Evolutionary conservation across 2,113 vertebrate species (phyloP).

Genomic region (Ailurus styani): DNA sequence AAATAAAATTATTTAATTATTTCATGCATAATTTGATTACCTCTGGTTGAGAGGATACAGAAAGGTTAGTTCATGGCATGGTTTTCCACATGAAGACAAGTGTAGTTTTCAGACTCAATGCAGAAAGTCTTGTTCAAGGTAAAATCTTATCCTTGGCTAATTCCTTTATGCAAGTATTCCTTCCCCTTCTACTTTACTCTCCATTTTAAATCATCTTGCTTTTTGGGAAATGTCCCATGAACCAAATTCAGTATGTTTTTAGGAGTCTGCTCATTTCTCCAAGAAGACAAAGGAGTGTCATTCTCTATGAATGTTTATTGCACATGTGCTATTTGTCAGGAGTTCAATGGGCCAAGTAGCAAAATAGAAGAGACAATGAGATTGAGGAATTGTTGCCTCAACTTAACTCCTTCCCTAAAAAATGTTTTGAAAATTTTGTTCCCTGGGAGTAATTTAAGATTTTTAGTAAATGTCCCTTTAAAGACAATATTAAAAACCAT

Average conservation of each 20-base stretch:
- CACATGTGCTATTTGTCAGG: neutral
- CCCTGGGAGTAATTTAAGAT: neutral
- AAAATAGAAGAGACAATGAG: neutral
- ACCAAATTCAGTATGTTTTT: neutral
- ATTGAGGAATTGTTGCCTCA: neutral
- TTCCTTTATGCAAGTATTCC: neutral
- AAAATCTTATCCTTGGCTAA: neutral
- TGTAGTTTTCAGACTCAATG: neutral
- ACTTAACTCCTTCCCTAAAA: neutral
- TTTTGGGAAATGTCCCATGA: neutral
- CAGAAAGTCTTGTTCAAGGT: neutral
- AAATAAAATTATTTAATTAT: slow-evolving; percentile 50
- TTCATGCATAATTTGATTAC: neutral
- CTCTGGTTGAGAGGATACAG: neutral
- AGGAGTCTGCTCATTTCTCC: neutral
- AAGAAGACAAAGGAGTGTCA: neutral
- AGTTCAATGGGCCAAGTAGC: neutral
- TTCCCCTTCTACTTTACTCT: neutral
- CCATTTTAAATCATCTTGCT: neutral
- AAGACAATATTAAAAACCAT: neutral
- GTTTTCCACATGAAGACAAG: slow-evolving; percentile 6
- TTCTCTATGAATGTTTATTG: neutral
- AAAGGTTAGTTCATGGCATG: neutral
- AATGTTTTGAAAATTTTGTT: neutral
- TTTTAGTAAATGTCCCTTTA: neutral